These are phyloP conservation scores for Helarctos malayanus DNA, from an alignment of 2,797 vertebrate genomes.

Conservation along the genomic window DNA sequence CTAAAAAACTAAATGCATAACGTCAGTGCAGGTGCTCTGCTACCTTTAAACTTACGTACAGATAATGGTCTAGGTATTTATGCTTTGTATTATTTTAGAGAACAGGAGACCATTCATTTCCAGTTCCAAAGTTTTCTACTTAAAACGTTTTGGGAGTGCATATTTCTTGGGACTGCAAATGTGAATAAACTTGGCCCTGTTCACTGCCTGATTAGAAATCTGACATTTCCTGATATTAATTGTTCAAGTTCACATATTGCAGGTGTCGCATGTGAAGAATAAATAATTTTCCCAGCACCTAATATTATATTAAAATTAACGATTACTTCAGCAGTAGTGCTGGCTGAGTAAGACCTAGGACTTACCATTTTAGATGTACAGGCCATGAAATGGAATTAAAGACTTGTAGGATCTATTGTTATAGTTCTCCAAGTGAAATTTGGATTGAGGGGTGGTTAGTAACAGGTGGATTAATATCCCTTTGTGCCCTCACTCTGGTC, in stretches of 20 bases:
- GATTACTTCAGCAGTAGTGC: neutral
- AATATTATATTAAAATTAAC: neutral
- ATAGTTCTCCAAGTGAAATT: neutral
- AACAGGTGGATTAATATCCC: neutral
- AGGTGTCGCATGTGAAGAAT: neutral
- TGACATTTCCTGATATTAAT: neutral
- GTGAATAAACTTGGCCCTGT: neutral
- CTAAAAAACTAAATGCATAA: neutral
- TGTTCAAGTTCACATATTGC: neutral
- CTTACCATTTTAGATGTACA: neutral
- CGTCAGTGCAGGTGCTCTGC: neutral
- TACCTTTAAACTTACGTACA: neutral
- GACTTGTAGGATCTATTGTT: neutral
- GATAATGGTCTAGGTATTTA: neutral
- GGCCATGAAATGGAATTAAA: neutral
- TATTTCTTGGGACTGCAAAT: neutral
- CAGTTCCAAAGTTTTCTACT: conserved; percentile 6
- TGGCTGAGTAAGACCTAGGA: neutral
- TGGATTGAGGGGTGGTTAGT: neutral
- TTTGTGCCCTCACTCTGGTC: neutral
- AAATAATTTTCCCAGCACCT: neutral
- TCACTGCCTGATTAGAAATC: neutral
- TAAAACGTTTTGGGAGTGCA: neutral
- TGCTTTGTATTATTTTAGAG: conserved; percentile 15
- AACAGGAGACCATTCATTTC: neutral